A percentile compares a stretch with the other conserved stretches of the same genome.
phyloP scores from a whole-genome alignment of 2,888 invertebrate genomes.

The Nymphalis urticae region DNA sequence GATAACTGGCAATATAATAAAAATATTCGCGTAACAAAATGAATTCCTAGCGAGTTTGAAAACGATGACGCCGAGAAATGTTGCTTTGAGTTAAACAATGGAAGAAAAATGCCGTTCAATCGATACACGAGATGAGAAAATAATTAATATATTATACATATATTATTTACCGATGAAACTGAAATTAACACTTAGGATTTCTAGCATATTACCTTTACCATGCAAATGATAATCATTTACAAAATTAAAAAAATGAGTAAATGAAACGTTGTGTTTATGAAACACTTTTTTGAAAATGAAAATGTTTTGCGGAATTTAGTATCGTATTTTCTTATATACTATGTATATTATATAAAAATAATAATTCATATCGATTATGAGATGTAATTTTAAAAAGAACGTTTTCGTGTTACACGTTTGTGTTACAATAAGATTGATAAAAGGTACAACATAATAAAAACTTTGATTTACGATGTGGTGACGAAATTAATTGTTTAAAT shows the following conservation, averaged over 20 bases:
- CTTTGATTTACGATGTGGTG: conserved; percentile 47
- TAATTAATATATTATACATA: no score
- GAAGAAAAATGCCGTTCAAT: background rate
- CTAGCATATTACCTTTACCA: no score
- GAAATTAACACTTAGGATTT: no score
- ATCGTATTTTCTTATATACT: background rate
- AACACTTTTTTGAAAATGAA: background rate
- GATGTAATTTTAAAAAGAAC: no score
- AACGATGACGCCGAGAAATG: conserved; percentile 18
- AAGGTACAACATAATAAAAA: conserved; percentile 27
- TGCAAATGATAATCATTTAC: no score
- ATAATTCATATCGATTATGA: no score
- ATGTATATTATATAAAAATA: no score
- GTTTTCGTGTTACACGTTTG: background rate
- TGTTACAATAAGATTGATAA: conserved; percentile 12
- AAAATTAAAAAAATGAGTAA: no score
- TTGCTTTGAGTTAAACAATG: conserved; percentile 23
- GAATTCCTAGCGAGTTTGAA: conserved; percentile 49
- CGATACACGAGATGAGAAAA: background rate
- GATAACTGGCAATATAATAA: conserved; percentile 53
- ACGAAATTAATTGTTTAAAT: conserved; percentile 55
- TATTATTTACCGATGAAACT: background rate
- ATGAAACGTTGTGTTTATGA: no score
- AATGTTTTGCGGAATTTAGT: background rate
- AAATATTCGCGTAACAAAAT: conserved; percentile 53